Base-by-base conservation (phyloP, 2,888 invertebrate genomes). In the Eurytoma adleriae region DNA sequence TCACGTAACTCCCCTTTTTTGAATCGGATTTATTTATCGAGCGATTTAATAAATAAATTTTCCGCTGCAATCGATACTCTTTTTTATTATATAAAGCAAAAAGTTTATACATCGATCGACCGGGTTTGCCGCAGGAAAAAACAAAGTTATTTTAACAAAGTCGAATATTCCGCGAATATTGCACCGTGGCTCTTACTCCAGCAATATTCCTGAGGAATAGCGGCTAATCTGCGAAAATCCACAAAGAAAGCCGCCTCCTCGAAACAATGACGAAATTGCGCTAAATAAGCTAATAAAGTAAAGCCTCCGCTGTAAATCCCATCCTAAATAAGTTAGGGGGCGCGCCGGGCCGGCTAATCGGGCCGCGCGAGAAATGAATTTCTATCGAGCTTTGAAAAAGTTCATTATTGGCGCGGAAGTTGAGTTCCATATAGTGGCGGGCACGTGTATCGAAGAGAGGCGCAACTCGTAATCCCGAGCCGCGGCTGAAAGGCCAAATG, bases 401-500 rank as follows among this genome's bases (percentile, higher is more conserved):
- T 73, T 68, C 69, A 64, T 79, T 74, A 79, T 79, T 79, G 30
- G 18, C 64, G n/a, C n/a, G n/a, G 52, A 74, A 69, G 30, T 69
- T 50, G 64, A 16, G 54, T 54, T n/a, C 5, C 48, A 64, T 48
- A 48, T 64, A 40, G 3, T 14, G 54, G 56, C 24, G 61, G 62
- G 10, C 62, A 16, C 62, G 48, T 24, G 59, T 67, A 71, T 70
- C 10, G 52, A 14, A 50, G 27, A 56, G 48, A 74, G 61, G 76
- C 75, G 56, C 56, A 78, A 83, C 83, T 84, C 82, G 84, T 89
- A 88, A 89, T 89, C 89, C 87, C 85, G 86, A 88, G 85, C 64
- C 12, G 50, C 24, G 84, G 84, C 82, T 88, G 87, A 88, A 87
- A 88, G 86, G 84, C 86, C 87, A 89, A 89, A 89, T 89, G 89